These are phyloP conservation scores for Podargus strigoides DNA, from an alignment of 2,797 vertebrate genomes.

Conservation along the genomic window DNA sequence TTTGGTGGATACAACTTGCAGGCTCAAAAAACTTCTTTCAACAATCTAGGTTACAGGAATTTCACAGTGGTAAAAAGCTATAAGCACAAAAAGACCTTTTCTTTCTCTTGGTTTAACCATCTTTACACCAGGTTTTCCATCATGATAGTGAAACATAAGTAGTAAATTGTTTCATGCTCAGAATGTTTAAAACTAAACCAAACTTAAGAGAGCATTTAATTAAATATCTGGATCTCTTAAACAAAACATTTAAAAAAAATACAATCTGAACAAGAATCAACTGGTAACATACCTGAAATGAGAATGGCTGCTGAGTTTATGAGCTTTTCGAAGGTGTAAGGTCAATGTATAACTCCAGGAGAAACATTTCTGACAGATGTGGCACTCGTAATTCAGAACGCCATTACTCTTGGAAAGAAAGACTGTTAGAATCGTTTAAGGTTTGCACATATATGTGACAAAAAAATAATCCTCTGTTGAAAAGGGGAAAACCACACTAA, in stretches of 20 bases:
- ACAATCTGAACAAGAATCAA: neutral
- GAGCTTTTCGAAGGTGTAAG: constrained; percentile 77
- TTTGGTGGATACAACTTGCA: neutral
- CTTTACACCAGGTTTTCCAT: neutral
- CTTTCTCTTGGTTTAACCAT: neutral
- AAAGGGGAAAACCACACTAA: neutral
- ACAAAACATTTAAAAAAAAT: neutral
- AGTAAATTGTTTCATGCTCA: neutral
- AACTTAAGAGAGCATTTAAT: neutral
- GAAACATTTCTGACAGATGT: constrained; percentile 81
- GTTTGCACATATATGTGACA: neutral
- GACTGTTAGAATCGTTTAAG: neutral
- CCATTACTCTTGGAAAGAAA: constrained; percentile 60
- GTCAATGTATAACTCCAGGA: constrained; percentile 83
- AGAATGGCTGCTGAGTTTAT: constrained; percentile 80
- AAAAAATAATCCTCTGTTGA: neutral
- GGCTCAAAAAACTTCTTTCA: neutral
- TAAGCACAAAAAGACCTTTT: neutral
- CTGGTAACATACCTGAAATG: constrained; percentile 72
- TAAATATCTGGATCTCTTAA: neutral
- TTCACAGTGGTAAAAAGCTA: neutral
- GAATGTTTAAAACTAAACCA: neutral
- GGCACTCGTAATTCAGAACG: constrained; percentile 78
- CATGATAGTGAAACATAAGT: neutral
- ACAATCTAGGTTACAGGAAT: neutral